phyloP scores from a whole-genome alignment of 2,113 vertebrate species.

The Pleuronectes platessa region DNA sequence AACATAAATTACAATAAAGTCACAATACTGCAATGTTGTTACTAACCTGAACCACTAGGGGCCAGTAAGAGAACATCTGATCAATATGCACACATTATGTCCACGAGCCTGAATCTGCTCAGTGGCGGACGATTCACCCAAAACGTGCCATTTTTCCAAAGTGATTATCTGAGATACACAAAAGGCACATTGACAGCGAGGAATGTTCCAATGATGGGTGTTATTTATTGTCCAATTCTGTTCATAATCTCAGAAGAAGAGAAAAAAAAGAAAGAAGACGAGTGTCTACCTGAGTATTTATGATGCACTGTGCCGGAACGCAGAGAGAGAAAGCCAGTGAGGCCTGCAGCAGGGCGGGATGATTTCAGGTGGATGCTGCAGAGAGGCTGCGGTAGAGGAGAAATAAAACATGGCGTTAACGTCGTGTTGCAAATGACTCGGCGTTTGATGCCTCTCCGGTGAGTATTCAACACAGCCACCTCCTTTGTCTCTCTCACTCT shows the following conservation, averaged over 20 bases:
- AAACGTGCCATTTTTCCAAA: constrained; percentile 37
- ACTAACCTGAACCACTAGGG: constrained; percentile 67
- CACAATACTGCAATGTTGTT: constrained; percentile 14
- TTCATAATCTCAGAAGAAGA: constrained; percentile 36
- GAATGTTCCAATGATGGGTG: constrained; percentile 35
- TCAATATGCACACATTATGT: constrained; percentile 14
- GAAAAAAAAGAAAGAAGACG: constrained; percentile 3
- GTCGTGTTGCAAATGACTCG: constrained; percentile 62
- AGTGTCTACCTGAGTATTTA: constrained; percentile 42
- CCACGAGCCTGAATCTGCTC: constrained; percentile 23
- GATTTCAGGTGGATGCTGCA: constrained; percentile 19
- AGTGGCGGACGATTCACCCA: constrained; percentile 40
- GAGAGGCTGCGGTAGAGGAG: constrained; percentile 12
- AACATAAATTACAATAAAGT: constrained; percentile 8
- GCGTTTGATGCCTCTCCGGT: constrained; percentile 62
- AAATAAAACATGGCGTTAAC: constrained; percentile 58
- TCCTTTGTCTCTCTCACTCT: constrained; percentile 5
- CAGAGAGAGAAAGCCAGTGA: constrained; percentile 12
- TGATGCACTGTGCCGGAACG: constrained; percentile 4
- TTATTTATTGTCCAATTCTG: constrained; percentile 42
- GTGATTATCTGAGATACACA: constrained; percentile 43
- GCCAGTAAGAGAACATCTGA: constrained; percentile 69
- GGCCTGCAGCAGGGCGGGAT: not conserved
- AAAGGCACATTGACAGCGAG: constrained; percentile 29
- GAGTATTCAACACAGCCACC: constrained; percentile 52